A percentile compares a stretch with the other conserved stretches of the same genome.
Conservation (phyloP, 1,140 invertebrate species). For the Pachyrhynchus sulphureomaculatus region DNA sequence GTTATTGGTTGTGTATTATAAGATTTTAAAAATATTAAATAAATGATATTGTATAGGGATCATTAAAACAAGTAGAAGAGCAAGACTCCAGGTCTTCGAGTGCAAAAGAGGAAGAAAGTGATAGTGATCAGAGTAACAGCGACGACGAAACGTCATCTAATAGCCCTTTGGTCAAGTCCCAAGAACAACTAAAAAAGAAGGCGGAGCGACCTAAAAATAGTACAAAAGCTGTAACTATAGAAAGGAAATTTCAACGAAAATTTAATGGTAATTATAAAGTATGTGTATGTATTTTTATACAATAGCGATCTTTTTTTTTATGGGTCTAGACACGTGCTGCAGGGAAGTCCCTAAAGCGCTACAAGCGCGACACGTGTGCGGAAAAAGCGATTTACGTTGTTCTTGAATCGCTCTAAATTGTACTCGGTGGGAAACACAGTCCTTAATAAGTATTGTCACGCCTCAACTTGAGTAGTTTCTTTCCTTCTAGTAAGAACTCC, state of each 20-base stretch:
- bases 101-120: constrained; percentile 34
- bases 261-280: constrained; percentile 15
- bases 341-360: no score
- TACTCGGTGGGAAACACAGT: no score
- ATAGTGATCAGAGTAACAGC: constrained; percentile 32
- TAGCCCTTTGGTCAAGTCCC: constrained; percentile 14
- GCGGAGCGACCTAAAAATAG: background rate
- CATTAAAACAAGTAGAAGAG: constrained; percentile 16
- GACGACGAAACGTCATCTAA: constrained; percentile 35
- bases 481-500: no score
- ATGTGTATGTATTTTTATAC: background rate
- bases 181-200: constrained; percentile 20
- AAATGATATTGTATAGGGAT: background rate
- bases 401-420: no score
- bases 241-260: constrained; percentile 16
- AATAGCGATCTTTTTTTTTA: background rate
- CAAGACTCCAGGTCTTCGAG: constrained; percentile 36
- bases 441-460: no score
- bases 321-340: no score
- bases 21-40: no score
- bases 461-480: no score
- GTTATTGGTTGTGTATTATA: no score
- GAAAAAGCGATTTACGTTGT: no score
- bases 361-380: no score
- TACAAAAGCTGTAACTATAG: constrained; percentile 12